Evolutionary conservation across 2,113 vertebrate genomes (phyloP).

Genomic region (Brachyhypopomus gauderio): DNA sequence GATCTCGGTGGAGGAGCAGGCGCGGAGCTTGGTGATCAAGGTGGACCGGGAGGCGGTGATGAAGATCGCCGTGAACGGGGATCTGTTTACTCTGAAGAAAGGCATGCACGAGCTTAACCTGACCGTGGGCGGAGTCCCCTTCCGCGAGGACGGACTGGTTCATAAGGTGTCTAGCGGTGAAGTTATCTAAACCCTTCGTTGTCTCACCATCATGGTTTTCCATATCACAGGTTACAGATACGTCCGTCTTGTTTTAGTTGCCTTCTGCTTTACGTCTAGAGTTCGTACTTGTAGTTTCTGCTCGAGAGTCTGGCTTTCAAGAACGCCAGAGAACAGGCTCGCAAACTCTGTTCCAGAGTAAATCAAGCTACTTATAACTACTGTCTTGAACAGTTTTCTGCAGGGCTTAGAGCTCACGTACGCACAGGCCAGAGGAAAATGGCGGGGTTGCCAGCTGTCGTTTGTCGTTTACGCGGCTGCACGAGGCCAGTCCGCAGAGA

Average conservation of each 20-base stretch:
- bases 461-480: neutral
- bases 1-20: slow-evolving; percentile 95
- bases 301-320: no score
- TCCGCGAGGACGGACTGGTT: slow-evolving; percentile 82
- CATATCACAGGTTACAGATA: no score
- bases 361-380: neutral
- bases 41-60: slow-evolving; percentile 95
- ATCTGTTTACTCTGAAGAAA: slow-evolving; percentile 84
- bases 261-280: no score
- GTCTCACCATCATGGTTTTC: no score
- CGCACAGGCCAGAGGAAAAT: neutral
- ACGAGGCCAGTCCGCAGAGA: neutral
- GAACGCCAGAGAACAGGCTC: neutral
- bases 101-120: slow-evolving; percentile 92
- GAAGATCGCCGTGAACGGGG: slow-evolving; percentile 91
- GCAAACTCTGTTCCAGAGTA: neutral
- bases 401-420: neutral
- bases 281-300: neutral
- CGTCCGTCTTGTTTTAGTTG: no score
- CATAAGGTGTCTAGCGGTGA: slow-evolving; percentile 70
- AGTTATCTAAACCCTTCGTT: no score
- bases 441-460: neutral
- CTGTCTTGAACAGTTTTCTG: neutral
- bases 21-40: slow-evolving; percentile 88
- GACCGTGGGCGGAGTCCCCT: slow-evolving; percentile 92